Evolutionary conservation across 1,140 invertebrate genomes (phyloP), one percentile per base, ranked within the genome.

Genomic region (Sycophila sp.): DNA sequence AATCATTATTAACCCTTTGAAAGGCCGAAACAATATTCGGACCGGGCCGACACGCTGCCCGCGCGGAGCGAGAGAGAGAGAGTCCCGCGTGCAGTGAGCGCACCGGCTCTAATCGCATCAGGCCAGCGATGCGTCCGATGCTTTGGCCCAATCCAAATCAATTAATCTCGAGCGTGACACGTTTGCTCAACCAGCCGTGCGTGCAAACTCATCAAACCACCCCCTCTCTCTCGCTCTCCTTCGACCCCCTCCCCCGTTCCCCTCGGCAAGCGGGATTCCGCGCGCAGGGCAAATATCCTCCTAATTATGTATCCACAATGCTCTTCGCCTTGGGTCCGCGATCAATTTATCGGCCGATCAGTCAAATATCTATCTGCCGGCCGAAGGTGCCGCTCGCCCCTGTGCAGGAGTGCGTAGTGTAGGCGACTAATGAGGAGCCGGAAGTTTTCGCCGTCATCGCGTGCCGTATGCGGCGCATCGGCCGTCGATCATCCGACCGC

Each of bases 151-250:
- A 59, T 71, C 69, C 62, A 60, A 65, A 71, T 71, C 69, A 71
- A 71, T 71, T 71, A 71, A 71, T 71, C 55, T 71, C 69, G 62
- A 71, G 69, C 69, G 69, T 71, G 69, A 71, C 69, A 71, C 38
- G 69, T 71, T 71, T 71, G 69, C 63, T 53, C 60, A 65, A 59
- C 51, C 45, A 66, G 42, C 68, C 59, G 26, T 55, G 58, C 58
- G 45, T 34, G 60, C 60, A 71, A 71, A 71, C 60, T 71, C 68
- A 63, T 62, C 67, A 49, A 62, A 62, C 56, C n/a, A 11, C 67
- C 58, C 26, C 30, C 11, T 38, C 49, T 17, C 34, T 38, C 49
- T 7, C 19, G 8, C 2, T 10, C 28, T 10, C 7, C 22, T 11
- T 30, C 42, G 4, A 24, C 19, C 2, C 30, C 55, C 24, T 36